These are phyloP conservation scores for Semibalanus balanoides DNA, from an alignment of 1,140 invertebrate genomes.

Conservation along the genomic window DNA sequence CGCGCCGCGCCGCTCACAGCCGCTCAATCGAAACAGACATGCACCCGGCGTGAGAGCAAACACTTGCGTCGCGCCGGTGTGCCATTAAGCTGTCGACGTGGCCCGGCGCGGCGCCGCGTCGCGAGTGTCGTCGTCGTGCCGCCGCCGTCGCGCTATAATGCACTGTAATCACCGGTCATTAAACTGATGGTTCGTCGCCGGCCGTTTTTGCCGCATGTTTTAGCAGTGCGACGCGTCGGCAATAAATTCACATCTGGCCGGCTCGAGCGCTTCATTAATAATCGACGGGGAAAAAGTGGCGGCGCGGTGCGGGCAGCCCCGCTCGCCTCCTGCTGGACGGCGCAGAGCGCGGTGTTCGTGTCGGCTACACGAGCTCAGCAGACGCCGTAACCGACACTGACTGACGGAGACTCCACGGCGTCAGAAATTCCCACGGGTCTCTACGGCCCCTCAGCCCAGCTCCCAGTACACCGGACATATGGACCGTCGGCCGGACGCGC, in stretches of 20 bases:
- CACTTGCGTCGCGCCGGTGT: neutral
- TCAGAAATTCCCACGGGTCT: too few species aligned
- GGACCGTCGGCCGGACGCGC: neutral
- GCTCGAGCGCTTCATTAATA: neutral
- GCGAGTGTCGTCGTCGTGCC: neutral
- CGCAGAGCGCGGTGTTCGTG: too few species aligned
- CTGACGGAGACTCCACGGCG: too few species aligned
- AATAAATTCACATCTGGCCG: neutral
- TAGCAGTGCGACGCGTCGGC: neutral
- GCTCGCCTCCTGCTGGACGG: too few species aligned
- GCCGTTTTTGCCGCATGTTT: neutral
- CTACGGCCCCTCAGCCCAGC: too few species aligned
- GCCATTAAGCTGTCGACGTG: neutral
- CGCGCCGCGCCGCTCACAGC: too few species aligned
- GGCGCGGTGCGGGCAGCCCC: too few species aligned
- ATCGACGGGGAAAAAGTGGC: neutral
- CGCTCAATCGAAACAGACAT: neutral
- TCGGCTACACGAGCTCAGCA: too few species aligned
- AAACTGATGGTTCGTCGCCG: neutral
- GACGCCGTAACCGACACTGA: too few species aligned
- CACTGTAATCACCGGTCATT: neutral
- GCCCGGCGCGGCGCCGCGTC: neutral
- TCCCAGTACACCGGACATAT: neutral
- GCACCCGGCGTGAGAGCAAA: neutral
- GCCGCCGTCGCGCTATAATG: neutral